Conservation (phyloP, 1,140 invertebrate genomes). For the Hypothenemus hampei region DNA sequence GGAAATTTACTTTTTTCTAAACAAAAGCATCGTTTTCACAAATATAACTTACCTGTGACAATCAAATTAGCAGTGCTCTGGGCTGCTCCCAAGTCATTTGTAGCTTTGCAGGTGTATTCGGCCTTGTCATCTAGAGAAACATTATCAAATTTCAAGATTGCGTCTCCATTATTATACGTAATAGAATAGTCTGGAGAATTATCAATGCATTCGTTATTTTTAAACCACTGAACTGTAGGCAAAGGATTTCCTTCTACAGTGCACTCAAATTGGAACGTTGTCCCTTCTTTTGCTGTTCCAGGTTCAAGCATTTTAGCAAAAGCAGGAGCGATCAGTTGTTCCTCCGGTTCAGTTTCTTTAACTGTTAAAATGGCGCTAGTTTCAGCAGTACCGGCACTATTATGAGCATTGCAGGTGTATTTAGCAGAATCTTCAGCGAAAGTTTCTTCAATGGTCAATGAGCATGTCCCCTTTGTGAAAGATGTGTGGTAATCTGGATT, state of each 20-base stretch:
- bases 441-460: slow-evolving; percentile 63
- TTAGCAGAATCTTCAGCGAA: slow-evolving; percentile 77
- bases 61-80: slow-evolving; percentile 53
- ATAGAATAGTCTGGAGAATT: slow-evolving; percentile 65
- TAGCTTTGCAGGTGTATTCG: slow-evolving; percentile 63
- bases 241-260: slow-evolving; percentile 68
- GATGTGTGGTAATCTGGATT: slow-evolving; percentile 52
- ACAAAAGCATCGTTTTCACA: no score
- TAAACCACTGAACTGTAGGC: slow-evolving; percentile 76
- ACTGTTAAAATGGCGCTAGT: slow-evolving; percentile 70
- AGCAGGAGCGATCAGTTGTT: slow-evolving; percentile 58
- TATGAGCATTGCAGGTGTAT: slow-evolving; percentile 70
- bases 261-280: slow-evolving; percentile 63
- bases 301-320: slow-evolving; percentile 62
- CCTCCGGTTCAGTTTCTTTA: slow-evolving; percentile 63
- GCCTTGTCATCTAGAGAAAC: slow-evolving; percentile 56
- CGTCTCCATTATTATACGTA: slow-evolving; percentile 62
- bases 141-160: slow-evolving; percentile 58
- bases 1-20: no score
- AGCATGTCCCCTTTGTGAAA: slow-evolving; percentile 70
- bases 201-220: slow-evolving; percentile 68
- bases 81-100: slow-evolving; percentile 61
- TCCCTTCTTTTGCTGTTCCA: slow-evolving; percentile 60
- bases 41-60: slow-evolving; percentile 52
- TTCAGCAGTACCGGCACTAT: slow-evolving; percentile 63